A percentile compares a stretch with the other conserved stretches of the same genome.
Conservation (phyloP, 2,113 vertebrate genomes). For the Hypomesus transpacificus region DNA sequence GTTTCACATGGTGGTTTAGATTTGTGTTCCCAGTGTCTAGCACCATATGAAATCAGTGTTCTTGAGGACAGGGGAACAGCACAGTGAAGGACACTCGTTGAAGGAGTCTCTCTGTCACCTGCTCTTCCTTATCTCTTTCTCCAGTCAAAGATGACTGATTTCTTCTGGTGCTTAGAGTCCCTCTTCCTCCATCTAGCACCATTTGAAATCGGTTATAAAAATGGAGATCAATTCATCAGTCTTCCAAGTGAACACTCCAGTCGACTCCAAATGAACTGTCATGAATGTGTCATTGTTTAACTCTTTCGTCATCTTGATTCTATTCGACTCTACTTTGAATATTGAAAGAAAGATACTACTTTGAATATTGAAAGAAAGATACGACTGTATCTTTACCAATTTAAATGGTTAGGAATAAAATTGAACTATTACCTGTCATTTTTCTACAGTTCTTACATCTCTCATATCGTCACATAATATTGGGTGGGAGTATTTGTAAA, state of each 20-base stretch:
- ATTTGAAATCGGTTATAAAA: conserved; percentile 99
- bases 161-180: conserved; percentile 97
- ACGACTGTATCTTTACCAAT: background rate
- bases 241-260: background rate
- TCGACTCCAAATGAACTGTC: background rate
- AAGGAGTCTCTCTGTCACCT: background rate
- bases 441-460: background rate
- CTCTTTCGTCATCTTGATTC: too few species aligned
- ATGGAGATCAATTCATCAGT: conserved; percentile 75
- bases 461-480: background rate
- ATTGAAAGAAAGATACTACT: too few species aligned
- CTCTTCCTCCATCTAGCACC: conserved; percentile 94
- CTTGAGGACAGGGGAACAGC: conserved; percentile 67
- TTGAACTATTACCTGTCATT: background rate
- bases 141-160: conserved; percentile 98
- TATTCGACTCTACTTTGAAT: too few species aligned
- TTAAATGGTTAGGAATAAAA: background rate
- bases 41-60: conserved; percentile 89
- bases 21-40: conserved; percentile 74
- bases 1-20: conserved; percentile 85
- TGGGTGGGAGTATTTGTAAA: too few species aligned
- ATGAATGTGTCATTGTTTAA: background rate
- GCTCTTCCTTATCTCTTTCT: conserved; percentile 50
- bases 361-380: too few species aligned
- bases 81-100: background rate